Evolutionary conservation across 2,888 invertebrate species (phyloP), one percentile per base, ranked within the genome.

Genomic region (Cremastinae sp.): DNA sequence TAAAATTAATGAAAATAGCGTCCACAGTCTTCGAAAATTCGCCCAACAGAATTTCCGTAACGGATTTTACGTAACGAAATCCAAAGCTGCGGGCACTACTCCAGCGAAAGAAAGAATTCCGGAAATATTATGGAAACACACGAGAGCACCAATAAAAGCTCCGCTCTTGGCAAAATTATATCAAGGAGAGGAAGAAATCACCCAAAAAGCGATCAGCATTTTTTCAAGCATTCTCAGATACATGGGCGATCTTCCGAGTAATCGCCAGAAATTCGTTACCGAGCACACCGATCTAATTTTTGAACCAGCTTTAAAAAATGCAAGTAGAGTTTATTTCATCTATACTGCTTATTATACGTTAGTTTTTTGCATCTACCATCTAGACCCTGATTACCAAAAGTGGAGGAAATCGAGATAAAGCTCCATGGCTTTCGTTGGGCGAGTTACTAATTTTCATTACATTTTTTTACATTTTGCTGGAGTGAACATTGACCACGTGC

Each of bases 191-290:
- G 95, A 95, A 80, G 92, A 93, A 62, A 89, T 94, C 1, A 93
- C 93, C 39, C 94, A 95, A 84, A 93, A 93, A 83, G 95, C 97
- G 0, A 92, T 95, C 80, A 91, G 92, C 62, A 93, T 95, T 74
- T 96, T 95, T 89, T 92, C 93, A 75, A 94, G 93, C 80, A 94
- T 96, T 81, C 91, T 96, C 41, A 95, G 94, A 90, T 96, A 94
- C 85, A 98, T 97, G 97, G 98, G 97, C 18, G 98, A 98, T 87
- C 92, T 97, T 85, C 96, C 97, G n/a, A 94, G 94, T 59, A 93
- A 94, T 39, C 92, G 95, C 86, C 93, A 94, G 0, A 93, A 95
- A 84, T 91, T 93, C 20, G 93, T 93, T 22, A 95, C 96, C 62
- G 96, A 97, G 87, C 94, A 96, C 79, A 97, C 97, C 0, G 97